phyloP scores from a whole-genome alignment of 1,140 invertebrate genomes.

The Ganaspis sp. region DNA sequence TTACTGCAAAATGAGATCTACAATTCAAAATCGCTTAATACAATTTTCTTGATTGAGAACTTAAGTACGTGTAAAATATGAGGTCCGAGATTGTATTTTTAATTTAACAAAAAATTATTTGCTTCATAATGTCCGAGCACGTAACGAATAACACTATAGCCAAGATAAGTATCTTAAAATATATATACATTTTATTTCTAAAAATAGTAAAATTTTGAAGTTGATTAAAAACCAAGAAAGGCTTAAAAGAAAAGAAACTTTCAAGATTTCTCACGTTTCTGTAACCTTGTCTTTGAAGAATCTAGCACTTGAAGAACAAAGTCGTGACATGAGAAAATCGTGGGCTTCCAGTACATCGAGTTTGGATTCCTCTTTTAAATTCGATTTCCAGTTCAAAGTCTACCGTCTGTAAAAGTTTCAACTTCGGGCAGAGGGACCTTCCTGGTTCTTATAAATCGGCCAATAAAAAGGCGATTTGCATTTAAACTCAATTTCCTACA shows the following conservation, averaged over 20 bases:
- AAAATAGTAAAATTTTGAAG: too few species aligned
- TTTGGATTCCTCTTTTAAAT: constrained; percentile 27
- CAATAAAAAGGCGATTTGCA: constrained; percentile 26
- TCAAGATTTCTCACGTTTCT: neutral
- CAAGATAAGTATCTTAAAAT: too few species aligned
- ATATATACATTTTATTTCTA: too few species aligned
- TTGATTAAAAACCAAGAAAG: too few species aligned
- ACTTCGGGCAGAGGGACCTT: neutral
- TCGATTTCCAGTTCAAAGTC: constrained; percentile 26
- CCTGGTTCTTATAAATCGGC: constrained; percentile 13
- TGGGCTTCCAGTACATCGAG: constrained; percentile 27
- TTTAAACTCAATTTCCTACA: constrained; percentile 22
- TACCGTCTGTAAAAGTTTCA: constrained; percentile 27
- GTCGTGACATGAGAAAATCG: constrained; percentile 25
- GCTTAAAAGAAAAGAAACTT: neutral
- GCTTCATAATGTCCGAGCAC: too few species aligned
- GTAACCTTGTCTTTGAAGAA: neutral
- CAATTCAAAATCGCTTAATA: constrained; percentile 2
- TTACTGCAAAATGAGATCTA: neutral
- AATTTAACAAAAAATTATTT: too few species aligned
- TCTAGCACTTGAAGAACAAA: constrained; percentile 18
- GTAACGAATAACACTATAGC: too few species aligned
- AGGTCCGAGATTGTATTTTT: too few species aligned
- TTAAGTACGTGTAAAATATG: neutral
- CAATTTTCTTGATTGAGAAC: neutral